These are phyloP conservation scores for Sitta europaea DNA, from an alignment of 2,113 vertebrate genomes.

Conservation along the genomic window DNA sequence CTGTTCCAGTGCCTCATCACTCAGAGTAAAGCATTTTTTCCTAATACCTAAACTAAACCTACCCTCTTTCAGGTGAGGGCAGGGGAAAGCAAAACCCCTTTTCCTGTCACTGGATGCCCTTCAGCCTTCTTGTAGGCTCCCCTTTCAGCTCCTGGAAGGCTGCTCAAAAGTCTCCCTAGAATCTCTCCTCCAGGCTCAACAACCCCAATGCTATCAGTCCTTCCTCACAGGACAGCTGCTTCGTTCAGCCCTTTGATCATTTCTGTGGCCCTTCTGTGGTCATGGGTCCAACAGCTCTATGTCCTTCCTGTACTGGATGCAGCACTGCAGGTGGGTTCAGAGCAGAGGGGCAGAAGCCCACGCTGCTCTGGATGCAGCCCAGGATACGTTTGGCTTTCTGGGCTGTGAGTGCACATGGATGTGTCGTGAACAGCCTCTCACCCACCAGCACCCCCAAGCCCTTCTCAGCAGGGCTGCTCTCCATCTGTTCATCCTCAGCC, in stretches of 20 bases:
- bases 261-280: neutral
- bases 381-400: neutral
- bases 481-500: neutral
- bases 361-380: neutral
- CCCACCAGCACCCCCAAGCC: rapidly evolving
- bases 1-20: neutral
- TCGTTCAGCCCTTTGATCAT: neutral
- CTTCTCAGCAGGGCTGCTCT: neutral
- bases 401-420: rapidly evolving
- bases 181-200: neutral
- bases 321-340: neutral
- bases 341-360: neutral
- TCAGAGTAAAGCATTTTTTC: neutral
- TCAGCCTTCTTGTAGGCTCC: neutral
- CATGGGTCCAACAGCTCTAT: rapidly evolving
- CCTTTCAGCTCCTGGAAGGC: neutral
- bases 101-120: neutral
- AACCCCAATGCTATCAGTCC: neutral
- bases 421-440: neutral
- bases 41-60: neutral
- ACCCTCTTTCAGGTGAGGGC: neutral
- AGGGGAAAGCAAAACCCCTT: neutral
- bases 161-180: neutral
- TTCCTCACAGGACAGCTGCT: neutral
- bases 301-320: neutral